Evolutionary conservation across 2,113 vertebrate genomes (phyloP).

Genomic region (Phyllostomus discolor): DNA sequence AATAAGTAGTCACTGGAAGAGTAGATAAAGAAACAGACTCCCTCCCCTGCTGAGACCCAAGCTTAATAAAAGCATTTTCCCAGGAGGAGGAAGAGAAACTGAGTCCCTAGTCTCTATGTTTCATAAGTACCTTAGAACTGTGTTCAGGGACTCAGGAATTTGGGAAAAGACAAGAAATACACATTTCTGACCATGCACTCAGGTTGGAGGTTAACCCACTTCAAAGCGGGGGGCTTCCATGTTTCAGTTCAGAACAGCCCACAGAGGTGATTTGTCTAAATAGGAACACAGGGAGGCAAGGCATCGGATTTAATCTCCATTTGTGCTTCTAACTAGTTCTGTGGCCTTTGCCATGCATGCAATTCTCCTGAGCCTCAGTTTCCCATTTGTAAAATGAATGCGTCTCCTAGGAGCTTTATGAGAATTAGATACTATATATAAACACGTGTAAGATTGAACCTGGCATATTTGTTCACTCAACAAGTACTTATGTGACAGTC

Average conservation of each 20-base stretch:
- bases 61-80: slow-evolving; percentile 31
- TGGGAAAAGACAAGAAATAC: not conserved
- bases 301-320: not conserved
- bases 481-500: not conserved
- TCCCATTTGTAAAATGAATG: not conserved
- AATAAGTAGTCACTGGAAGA: slow-evolving; percentile 52
- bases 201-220: not conserved
- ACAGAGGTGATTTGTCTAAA: not conserved
- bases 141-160: not conserved
- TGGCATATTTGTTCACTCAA: not conserved
- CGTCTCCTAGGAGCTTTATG: not conserved
- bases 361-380: not conserved
- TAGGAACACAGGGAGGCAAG: not conserved
- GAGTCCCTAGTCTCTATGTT: not conserved
- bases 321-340: not conserved
- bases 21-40: slow-evolving; percentile 31
- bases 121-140: not conserved
- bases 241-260: not conserved
- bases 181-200: not conserved
- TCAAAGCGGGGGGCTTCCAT: not conserved
- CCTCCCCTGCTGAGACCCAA: not conserved
- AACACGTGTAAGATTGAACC: not conserved
- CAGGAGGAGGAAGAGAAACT: slow-evolving; percentile 26
- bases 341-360: not conserved
- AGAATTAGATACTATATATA: slow-evolving; percentile 4